phyloP scores from a whole-genome alignment of 2,888 invertebrate species.

The Pristionchus exspectatus region DNA sequence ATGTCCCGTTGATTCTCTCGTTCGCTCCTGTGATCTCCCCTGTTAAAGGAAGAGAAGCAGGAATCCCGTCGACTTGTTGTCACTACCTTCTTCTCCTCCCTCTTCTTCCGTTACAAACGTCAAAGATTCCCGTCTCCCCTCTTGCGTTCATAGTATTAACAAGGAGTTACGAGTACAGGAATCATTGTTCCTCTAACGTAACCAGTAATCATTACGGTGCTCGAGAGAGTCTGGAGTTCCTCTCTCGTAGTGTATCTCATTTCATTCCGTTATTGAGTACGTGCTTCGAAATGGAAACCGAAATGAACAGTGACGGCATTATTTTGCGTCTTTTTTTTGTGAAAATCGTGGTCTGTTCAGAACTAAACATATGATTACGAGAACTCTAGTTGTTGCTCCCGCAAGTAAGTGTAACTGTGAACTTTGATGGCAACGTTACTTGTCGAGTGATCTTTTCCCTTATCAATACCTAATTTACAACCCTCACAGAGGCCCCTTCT shows the following conservation, averaged over 20 bases:
- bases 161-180: background rate
- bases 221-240: background rate
- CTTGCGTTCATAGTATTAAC: background rate
- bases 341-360: too few relatives aligned
- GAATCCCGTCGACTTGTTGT: background rate
- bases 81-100: background rate
- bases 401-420: too few relatives aligned
- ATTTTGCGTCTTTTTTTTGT: background rate
- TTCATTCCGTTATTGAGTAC: background rate
- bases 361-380: too few relatives aligned
- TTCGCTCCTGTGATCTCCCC: background rate
- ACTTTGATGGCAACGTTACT: too few relatives aligned
- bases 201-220: background rate
- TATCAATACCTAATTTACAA: too few relatives aligned
- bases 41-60: background rate
- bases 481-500: too few relatives aligned
- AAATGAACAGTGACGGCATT: background rate
- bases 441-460: too few relatives aligned
- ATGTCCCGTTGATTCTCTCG: background rate
- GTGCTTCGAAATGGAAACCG: background rate
- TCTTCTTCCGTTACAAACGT: background rate
- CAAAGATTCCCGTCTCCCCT: background rate
- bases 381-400: too few relatives aligned
- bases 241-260: background rate
- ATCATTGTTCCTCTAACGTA: background rate